Evolutionary conservation across 2,113 vertebrate species (phyloP), one percentile per base, ranked within the genome.

Genomic region (Mesembrinibis cayennensis): DNA sequence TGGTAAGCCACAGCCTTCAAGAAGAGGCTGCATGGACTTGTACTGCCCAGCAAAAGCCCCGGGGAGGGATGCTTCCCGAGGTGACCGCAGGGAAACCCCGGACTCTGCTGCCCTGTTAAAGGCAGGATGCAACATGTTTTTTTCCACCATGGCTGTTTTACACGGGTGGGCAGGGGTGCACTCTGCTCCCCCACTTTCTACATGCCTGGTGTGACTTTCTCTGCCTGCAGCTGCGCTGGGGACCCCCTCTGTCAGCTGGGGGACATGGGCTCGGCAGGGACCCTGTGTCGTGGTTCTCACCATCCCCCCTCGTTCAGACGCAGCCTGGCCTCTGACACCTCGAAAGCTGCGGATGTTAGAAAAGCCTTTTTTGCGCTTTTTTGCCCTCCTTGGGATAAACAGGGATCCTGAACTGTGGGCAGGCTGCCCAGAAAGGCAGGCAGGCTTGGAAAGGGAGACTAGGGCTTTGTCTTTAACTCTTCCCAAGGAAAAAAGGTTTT

Each of bases 281-380:
- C 38, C 17, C 61, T 1, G 0, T 0, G 0, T 27, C 5, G 0
- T 6, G 66, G 53, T 20, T 77, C 82, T 61, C 52, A 34, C 50
- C 2, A 0, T 9, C 4, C 9, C 26, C 20, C 26, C 49, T 40
- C 0, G 1, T 50, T 23, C 7, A 20, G 93, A 45, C 6, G 0
- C 50, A 55, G 53, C n/a, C 44, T 44, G 62, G n/a, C 23, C 40
- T 71, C 65, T 34, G 52, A 16, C 0, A 0, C 62, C 45, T 8
- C 3, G 32, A 58, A 71, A 89, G 61, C 69, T 71, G 56, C 0
- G 0, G 34, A 8, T 34, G 34, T 23, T 34, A 8, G 27, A 56
- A 67, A 77, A 84, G 47, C 6, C 62, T 80, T 71, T 80, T 71
- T 61, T 83, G 45, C 4, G 0, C 40, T 63, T 34, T 20, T 82